Conservation (phyloP, 2,888 invertebrate species). For the Chymomyza amoena region DNA sequence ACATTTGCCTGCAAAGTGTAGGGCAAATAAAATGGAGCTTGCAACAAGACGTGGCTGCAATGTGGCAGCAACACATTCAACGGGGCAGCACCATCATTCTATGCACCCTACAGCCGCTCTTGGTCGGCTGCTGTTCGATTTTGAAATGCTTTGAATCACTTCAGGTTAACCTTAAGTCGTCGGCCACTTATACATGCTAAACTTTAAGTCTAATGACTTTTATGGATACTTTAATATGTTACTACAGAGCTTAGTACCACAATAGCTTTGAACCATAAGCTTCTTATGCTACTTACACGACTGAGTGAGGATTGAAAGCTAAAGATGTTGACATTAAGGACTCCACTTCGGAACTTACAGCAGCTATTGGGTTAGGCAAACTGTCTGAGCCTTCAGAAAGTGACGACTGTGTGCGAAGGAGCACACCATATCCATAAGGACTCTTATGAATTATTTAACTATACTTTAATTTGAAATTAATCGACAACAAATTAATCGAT, state of each 20-base stretch:
- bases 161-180: constrained; percentile 49
- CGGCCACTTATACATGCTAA: constrained; percentile 29
- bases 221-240: constrained; percentile 46
- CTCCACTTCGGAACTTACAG: not conserved
- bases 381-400: not conserved
- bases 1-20: constrained; percentile 19
- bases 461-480: too few species aligned
- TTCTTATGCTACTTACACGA: not conserved
- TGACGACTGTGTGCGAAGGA: not conserved
- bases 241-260: not conserved
- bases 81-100: not conserved
- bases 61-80: not conserved
- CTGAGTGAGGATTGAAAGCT: not conserved
- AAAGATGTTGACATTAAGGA: not conserved
- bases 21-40: constrained; percentile 39
- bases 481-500: too few species aligned
- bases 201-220: constrained; percentile 60
- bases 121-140: constrained; percentile 1
- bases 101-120: not conserved
- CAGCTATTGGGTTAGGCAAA: too few species aligned
- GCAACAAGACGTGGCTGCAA: constrained; percentile 4
- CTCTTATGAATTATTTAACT: too few species aligned
- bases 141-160: constrained; percentile 38
- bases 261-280: not conserved
- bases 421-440: too few species aligned